A percentile compares a stretch with the other conserved stretches of the same genome.
phyloP scores from a whole-genome alignment of 2,113 vertebrate genomes.

The Eudyptes chrysolophus region DNA sequence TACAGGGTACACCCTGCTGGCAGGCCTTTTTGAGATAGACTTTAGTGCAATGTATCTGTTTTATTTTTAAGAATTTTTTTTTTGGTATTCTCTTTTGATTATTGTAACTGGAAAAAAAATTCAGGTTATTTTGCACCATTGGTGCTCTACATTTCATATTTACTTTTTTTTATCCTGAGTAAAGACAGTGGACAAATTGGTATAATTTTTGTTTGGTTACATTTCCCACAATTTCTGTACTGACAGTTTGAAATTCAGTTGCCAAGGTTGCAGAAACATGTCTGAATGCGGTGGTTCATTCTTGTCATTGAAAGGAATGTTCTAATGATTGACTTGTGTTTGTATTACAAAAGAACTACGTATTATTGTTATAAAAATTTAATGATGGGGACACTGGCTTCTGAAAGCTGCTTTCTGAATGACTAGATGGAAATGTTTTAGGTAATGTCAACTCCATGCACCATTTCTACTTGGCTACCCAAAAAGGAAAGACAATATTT shows the following conservation, averaged over 20 bases:
- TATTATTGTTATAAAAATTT: background rate
- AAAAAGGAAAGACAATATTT: background rate
- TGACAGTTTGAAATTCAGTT: background rate
- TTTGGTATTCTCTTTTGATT: background rate
- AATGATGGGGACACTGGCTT: background rate
- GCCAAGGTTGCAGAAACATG: background rate
- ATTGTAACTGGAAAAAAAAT: background rate
- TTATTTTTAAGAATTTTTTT: background rate
- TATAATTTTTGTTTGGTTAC: background rate
- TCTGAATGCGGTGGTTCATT: background rate
- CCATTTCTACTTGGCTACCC: background rate
- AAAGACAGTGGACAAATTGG: background rate
- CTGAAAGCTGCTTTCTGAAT: background rate
- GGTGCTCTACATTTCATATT: background rate
- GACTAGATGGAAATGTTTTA: background rate
- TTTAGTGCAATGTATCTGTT: background rate
- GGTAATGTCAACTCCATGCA: background rate
- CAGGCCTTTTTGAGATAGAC: background rate
- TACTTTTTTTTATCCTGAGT: background rate
- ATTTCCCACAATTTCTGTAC: background rate
- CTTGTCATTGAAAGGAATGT: background rate
- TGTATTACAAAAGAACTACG: background rate
- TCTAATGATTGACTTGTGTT: background rate
- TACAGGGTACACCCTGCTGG: background rate
- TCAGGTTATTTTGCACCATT: background rate